Evolutionary conservation across 2,113 vertebrate genomes (phyloP).

Genomic region (Tursiops truncatus): DNA sequence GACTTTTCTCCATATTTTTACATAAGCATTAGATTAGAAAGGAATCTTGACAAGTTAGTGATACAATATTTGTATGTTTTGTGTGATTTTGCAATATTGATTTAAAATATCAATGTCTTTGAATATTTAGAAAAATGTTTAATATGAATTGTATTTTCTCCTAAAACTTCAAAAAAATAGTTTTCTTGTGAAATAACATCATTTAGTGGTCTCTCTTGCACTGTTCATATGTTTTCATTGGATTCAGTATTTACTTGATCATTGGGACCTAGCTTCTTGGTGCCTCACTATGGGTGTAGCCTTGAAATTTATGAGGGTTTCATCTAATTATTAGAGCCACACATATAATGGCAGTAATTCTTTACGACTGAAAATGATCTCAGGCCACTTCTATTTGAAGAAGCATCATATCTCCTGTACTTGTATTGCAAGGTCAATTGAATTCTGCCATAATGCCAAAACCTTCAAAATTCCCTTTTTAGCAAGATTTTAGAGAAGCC

Average conservation of each 20-base stretch:
- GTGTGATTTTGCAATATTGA: neutral
- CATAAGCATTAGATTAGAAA: neutral
- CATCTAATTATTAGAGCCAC: neutral
- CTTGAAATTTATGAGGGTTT: neutral
- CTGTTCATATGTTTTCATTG: neutral
- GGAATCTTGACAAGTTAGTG: neutral
- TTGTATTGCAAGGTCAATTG: neutral
- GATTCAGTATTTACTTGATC: neutral
- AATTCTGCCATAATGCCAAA: neutral
- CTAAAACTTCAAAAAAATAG: neutral
- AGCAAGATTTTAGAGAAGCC: neutral
- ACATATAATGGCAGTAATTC: neutral
- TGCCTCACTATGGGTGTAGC: neutral
- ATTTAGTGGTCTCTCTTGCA: neutral
- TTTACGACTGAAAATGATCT: neutral
- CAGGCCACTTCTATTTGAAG: neutral
- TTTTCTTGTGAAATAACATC: neutral
- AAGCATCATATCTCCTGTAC: neutral
- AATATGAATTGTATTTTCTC: neutral
- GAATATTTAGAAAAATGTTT: neutral
- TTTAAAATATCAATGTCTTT: neutral
- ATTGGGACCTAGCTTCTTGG: neutral
- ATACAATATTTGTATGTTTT: neutral
- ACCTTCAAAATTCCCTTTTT: neutral
- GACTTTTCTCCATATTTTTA: conserved; percentile 8